Base-by-base conservation (phyloP, 2,888 invertebrate species). In the Epirrhoe tristata region DNA sequence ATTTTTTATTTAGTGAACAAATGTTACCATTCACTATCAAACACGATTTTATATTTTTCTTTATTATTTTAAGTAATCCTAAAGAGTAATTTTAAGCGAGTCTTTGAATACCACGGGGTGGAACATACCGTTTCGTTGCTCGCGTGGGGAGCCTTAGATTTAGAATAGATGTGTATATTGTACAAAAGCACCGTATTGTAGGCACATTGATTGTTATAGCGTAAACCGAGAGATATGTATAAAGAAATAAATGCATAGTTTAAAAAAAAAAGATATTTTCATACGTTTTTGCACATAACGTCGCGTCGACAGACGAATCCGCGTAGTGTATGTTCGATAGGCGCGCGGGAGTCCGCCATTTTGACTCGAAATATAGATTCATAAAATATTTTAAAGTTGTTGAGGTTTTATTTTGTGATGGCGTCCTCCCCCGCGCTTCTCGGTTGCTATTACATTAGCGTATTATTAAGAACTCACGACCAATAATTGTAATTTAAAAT, bases 221-320 rank as follows among this genome's bases (percentile, higher is more conserved):
- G 89, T 88, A 82, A 84, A 85, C 88, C 85, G 88, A 90, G 91
- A 91, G 86, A 89, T 91, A 87, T 90, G 89, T 87, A 82, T 79
- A 71, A 69, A 79, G 77, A 82, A 83, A 43, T 43, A 87, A 60
- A 89, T 88, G 88, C 90, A 87, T 90, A 92, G 92, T 90, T 83
- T 87, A 88, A 81, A 81, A 65, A 81, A 65, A 73, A 71, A 87
- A 78, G 79, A 91, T 93, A 93, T 93, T 93, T 93, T 93, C 92
- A 90, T 93, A 93, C 93, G 88, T 91, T 93, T 93, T 93, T 93
- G 93, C 93, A 93, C 93, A 87, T 89, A 86, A 89, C 78, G 82
- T 84, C 82, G 83, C 85, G 83, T 77, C 84, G 81, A 77, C 74
- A 74, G 58, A 14, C 51, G 51, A 14, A 77, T 77, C 78, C 77